Percentiles rank a stretch among this genome's conserved stretches.
Conservation (phyloP, 1,140 invertebrate genomes). For the Pseudachorutes palmiensis region DNA sequence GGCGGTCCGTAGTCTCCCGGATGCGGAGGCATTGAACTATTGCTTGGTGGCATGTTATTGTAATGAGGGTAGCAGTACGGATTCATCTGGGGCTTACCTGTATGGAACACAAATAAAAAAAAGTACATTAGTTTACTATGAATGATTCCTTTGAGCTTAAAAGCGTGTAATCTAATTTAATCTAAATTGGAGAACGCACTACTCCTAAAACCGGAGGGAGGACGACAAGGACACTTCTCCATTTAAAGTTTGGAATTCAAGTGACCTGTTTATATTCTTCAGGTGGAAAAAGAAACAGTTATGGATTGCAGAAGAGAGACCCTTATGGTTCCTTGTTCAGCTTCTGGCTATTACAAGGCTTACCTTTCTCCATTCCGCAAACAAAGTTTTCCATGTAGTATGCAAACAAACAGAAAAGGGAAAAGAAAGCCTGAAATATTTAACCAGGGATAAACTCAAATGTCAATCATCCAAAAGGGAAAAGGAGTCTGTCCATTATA, state of each 20-base stretch:
- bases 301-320: neutral
- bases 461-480: neutral
- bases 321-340: neutral
- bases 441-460: neutral
- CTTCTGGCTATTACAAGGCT: neutral
- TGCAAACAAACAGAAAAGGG: neutral
- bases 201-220: too few relatives aligned
- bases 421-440: neutral
- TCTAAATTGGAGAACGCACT: too few relatives aligned
- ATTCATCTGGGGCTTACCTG: constrained; percentile 37
- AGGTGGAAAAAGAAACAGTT: neutral
- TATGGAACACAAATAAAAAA: constrained; percentile 5
- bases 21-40: constrained; percentile 25
- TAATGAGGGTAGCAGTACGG: constrained; percentile 35
- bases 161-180: too few relatives aligned
- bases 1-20: constrained; percentile 24
- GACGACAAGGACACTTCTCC: too few relatives aligned
- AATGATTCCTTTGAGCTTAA: too few relatives aligned
- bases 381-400: neutral
- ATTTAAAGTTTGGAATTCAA: too few relatives aligned
- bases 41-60: constrained; percentile 35
- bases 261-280: neutral
- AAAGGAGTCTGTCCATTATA: neutral
- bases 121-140: constrained; percentile 2
- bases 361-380: neutral